These are phyloP conservation scores for Meghimatium bilineatum DNA, from an alignment of 2,888 invertebrate genomes.

Conservation along the genomic window DNA sequence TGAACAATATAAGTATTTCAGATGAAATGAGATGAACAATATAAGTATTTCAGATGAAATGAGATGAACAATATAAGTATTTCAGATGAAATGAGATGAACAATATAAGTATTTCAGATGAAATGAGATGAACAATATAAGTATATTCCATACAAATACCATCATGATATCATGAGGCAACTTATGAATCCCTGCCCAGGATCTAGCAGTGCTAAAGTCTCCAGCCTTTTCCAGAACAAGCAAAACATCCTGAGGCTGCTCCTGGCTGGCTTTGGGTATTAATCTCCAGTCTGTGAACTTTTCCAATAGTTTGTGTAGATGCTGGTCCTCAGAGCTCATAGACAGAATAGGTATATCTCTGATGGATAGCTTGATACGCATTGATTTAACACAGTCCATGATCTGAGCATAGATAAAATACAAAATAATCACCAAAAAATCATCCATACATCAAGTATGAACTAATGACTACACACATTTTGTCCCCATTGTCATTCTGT, in stretches of 20 bases:
- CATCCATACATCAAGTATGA: no score
- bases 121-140: no score
- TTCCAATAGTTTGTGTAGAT: constrained; percentile 55
- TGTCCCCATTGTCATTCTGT: no score
- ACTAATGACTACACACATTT: no score
- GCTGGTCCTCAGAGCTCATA: constrained; percentile 54
- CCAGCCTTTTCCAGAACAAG: constrained; percentile 64
- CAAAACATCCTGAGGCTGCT: constrained; percentile 63
- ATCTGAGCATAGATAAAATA: constrained; percentile 58
- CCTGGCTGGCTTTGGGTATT: constrained; percentile 57
- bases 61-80: no score
- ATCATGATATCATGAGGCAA: constrained; percentile 56
- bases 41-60: no score
- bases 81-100: no score
- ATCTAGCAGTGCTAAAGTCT: constrained; percentile 65
- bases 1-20: no score
- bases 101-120: no score
- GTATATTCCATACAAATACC: no score
- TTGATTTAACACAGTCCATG: constrained; percentile 67
- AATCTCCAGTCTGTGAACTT: constrained; percentile 67
- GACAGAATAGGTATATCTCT: constrained; percentile 55
- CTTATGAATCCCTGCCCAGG: constrained; percentile 66
- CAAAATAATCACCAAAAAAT: background rate
- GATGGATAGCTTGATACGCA: constrained; percentile 64
- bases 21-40: no score